These are phyloP conservation scores for Orthosia gothica DNA, from an alignment of 2,888 invertebrate genomes.

Conservation along the genomic window DNA sequence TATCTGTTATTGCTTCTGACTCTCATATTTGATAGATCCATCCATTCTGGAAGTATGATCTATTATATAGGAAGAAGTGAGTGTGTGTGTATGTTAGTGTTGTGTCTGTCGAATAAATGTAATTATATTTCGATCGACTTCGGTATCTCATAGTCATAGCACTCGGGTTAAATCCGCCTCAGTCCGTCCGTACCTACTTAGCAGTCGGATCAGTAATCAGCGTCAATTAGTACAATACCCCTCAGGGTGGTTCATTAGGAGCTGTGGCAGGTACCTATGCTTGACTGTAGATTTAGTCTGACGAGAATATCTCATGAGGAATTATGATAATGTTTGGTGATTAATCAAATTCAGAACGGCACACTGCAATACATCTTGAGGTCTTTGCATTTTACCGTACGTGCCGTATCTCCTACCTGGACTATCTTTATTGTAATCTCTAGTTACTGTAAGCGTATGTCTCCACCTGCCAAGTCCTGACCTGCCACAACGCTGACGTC, in stretches of 20 bases:
- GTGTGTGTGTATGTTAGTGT: no score
- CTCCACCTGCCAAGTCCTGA: constrained; percentile 19
- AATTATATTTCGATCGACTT: no score
- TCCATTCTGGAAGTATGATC: background rate
- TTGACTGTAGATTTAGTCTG: background rate
- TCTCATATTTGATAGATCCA: background rate
- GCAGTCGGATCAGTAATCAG: constrained; percentile 18
- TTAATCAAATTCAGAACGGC: background rate
- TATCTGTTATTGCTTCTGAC: background rate
- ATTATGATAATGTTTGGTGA: background rate
- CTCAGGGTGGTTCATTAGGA: constrained; percentile 28
- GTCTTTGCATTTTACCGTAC: no score
- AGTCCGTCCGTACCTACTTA: background rate
- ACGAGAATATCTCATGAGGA: constrained; percentile 10
- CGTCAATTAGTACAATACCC: constrained; percentile 28
- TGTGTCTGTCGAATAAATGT: no score
- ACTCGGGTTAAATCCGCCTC: constrained; percentile 14
- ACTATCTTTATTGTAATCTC: background rate
- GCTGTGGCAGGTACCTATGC: constrained; percentile 6
- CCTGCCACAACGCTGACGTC: constrained; percentile 32
- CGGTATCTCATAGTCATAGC: background rate
- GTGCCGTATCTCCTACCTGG: background rate
- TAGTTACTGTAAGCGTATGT: background rate
- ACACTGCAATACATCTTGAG: no score
- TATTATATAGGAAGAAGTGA: no score